Evolutionary conservation across 2,797 vertebrate genomes (phyloP).

Genomic region (Eulemur rubriventer): DNA sequence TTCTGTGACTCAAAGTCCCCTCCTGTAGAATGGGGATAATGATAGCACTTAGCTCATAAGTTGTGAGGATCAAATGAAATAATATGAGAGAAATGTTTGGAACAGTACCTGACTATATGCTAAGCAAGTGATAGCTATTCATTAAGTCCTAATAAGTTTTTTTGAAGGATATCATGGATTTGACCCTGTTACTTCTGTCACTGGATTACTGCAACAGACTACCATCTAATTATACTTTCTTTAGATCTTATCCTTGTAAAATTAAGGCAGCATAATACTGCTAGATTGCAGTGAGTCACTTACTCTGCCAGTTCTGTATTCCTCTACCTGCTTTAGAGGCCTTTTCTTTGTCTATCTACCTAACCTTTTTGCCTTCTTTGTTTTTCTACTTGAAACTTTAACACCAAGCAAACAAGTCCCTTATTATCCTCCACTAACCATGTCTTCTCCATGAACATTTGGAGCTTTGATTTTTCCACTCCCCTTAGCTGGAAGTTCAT

Average conservation of each 20-base stretch:
- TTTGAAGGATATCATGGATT: neutral
- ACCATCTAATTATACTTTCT: neutral
- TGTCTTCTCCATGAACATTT: neutral
- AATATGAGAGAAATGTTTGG: neutral
- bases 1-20: neutral
- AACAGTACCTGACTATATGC: neutral
- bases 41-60: neutral
- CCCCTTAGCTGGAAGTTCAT: neutral
- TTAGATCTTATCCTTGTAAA: neutral
- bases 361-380: neutral
- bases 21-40: neutral
- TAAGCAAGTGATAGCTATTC: neutral
- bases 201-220: neutral
- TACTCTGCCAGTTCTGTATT: neutral
- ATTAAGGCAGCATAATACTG: neutral
- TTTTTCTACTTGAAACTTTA: neutral
- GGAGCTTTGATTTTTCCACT: conserved; percentile 1
- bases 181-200: neutral
- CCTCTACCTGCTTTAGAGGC: neutral
- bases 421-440: neutral
- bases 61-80: neutral
- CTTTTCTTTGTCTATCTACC: neutral
- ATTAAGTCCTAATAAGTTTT: neutral
- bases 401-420: neutral
- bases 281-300: neutral